A percentile compares a stretch with the other conserved stretches of the same genome.
phyloP scores from a whole-genome alignment of 2,113 vertebrate genomes.

The Cichladusa arquata region DNA sequence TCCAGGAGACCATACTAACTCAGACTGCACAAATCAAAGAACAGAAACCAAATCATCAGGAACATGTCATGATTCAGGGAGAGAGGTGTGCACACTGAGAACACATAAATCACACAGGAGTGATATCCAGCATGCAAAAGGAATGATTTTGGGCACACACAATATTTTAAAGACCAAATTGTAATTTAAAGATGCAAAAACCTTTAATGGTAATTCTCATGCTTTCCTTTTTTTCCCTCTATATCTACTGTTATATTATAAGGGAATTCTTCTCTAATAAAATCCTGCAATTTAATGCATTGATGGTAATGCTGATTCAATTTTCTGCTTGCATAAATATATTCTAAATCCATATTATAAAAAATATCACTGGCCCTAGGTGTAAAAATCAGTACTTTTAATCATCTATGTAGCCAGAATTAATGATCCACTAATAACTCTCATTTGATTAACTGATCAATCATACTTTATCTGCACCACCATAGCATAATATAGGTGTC shows the following conservation, averaged over 20 bases:
- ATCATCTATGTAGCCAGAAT: constrained; percentile 63
- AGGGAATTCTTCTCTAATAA: constrained; percentile 44
- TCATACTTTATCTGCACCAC: not conserved
- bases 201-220: not conserved
- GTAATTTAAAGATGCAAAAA: constrained; percentile 33
- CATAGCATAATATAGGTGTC: not conserved
- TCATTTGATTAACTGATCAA: constrained; percentile 38
- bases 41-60: not conserved
- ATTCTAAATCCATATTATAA: constrained; percentile 55
- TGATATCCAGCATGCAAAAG: not conserved
- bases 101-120: not conserved
- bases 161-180: not conserved
- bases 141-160: not conserved
- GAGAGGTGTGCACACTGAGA: not conserved
- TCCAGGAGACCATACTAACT: not conserved
- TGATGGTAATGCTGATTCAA: constrained; percentile 61
- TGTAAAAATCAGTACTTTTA: constrained; percentile 47
- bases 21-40: constrained; percentile 11
- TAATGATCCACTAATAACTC: constrained; percentile 64
- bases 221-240: not conserved
- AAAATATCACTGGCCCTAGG: constrained; percentile 31
- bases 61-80: not conserved
- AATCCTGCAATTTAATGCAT: constrained; percentile 60
- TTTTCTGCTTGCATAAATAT: constrained; percentile 72
- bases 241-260: not conserved